These are phyloP conservation scores for Belgica antarctica DNA, from an alignment of 2,888 invertebrate species.

Conservation along the genomic window DNA sequence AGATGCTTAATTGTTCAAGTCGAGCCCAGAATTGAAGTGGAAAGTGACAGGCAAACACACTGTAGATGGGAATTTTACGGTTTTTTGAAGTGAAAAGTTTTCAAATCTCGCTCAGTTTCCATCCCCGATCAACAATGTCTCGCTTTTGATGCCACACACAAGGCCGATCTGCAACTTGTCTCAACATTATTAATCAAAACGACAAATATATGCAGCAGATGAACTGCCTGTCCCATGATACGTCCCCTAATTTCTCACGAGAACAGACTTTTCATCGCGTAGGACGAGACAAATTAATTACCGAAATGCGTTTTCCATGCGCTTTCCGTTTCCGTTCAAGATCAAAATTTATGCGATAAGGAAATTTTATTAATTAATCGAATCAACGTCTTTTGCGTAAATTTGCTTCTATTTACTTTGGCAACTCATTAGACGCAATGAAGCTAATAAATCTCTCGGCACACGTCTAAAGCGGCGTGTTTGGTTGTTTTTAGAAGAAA, in stretches of 20 bases:
- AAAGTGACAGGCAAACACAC: too few relatives aligned
- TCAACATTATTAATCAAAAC: conserved; percentile 35
- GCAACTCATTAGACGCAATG: conserved; percentile 33
- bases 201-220: not conserved
- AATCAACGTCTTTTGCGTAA: too few relatives aligned
- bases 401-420: conserved; percentile 31
- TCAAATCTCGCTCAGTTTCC: too few relatives aligned
- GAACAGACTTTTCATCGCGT: not conserved
- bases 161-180: conserved; percentile 16
- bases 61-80: too few relatives aligned
- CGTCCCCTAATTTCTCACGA: not conserved
- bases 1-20: not conserved
- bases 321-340: not conserved
- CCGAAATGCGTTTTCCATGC: not conserved
- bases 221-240: not conserved
- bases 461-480: too few relatives aligned
- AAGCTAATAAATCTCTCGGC: conserved; percentile 36
- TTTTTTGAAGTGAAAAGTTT: too few relatives aligned
- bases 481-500: too few relatives aligned
- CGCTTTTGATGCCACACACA: conserved; percentile 29
- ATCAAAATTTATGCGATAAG: not conserved
- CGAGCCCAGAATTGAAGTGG: too few relatives aligned
- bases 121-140: too few relatives aligned
- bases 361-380: conserved; percentile 1
- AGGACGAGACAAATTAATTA: not conserved